phyloP scores from a whole-genome alignment of 2,797 vertebrate genomes.

The Catamblyrhynchus diadema region DNA sequence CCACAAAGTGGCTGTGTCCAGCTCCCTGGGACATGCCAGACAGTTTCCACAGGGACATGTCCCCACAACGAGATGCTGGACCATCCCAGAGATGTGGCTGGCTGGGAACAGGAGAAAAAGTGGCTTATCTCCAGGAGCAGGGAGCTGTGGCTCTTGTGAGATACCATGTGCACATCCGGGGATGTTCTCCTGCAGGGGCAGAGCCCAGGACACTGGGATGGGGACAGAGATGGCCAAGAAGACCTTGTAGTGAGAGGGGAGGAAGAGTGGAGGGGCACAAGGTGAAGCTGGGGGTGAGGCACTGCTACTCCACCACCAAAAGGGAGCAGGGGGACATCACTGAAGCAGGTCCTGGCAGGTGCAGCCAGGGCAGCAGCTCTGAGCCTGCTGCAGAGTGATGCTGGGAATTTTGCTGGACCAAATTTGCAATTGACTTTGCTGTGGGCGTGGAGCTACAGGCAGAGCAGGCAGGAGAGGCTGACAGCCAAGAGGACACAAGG shows the following conservation, averaged over 20 bases:
- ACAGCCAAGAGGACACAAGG: neutral
- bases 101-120: neutral
- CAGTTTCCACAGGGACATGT: rapidly evolving
- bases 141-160: neutral
- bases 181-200: neutral
- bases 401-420: neutral
- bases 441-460: neutral
- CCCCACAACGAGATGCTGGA: neutral
- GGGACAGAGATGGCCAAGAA: neutral
- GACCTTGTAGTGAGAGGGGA: neutral
- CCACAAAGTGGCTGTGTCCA: neutral
- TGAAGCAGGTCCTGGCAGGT: neutral
- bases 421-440: neutral
- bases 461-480: neutral
- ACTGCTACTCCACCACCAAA: neutral
- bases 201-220: neutral
- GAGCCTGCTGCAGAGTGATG: neutral
- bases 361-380: neutral
- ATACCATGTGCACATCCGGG: rapidly evolving
- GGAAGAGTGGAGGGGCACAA: neutral
- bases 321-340: neutral
- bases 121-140: neutral
- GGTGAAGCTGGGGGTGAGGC: neutral
- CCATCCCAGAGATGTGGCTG: neutral
- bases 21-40: neutral